These are phyloP conservation scores for Creontiades dilutus DNA, from an alignment of 2,888 invertebrate genomes.

Conservation along the genomic window DNA sequence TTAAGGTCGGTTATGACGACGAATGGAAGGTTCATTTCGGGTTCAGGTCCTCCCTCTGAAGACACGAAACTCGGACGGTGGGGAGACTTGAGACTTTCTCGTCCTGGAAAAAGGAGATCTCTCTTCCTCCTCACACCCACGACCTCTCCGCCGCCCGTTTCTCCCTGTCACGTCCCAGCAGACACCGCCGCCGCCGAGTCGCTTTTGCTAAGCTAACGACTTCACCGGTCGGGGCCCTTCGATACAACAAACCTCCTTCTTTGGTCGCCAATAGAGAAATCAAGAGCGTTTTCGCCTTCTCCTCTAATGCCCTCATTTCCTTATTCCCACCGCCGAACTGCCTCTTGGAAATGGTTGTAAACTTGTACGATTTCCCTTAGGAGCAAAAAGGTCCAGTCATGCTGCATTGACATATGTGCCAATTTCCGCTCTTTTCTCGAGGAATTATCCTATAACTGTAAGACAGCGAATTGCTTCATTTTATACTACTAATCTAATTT, in stretches of 20 bases:
- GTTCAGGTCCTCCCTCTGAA: no score
- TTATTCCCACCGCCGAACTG: no score
- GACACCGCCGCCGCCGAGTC: conserved; percentile 6
- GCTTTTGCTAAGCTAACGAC: conserved; percentile 33
- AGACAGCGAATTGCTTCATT: no score
- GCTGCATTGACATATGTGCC: no score
- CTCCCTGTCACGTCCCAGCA: conserved; percentile 64
- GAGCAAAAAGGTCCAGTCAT: no score
- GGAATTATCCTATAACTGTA: no score
- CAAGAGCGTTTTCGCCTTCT: conserved; percentile 9
- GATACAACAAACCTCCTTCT: conserved; percentile 19
- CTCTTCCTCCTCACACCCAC: conserved; percentile 71
- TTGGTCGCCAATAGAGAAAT: conserved; percentile 11
- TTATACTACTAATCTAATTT: no score
- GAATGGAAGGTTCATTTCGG: not conserved
- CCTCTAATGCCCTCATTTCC: not conserved
- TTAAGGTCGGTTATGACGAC: conserved; percentile 57
- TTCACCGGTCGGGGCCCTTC: conserved; percentile 14
- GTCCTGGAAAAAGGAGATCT: conserved; percentile 68
- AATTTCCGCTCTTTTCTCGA: no score
- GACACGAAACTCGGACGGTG: not conserved
- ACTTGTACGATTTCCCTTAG: no score
- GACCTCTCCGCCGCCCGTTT: conserved; percentile 62
- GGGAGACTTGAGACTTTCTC: conserved; percentile 52
- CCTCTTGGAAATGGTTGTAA: no score